A percentile compares a stretch with the other conserved stretches of the same genome.
These are phyloP conservation scores for Drosophila austrosaltans DNA, from an alignment of 2,888 invertebrate species.

Conservation along the genomic window DNA sequence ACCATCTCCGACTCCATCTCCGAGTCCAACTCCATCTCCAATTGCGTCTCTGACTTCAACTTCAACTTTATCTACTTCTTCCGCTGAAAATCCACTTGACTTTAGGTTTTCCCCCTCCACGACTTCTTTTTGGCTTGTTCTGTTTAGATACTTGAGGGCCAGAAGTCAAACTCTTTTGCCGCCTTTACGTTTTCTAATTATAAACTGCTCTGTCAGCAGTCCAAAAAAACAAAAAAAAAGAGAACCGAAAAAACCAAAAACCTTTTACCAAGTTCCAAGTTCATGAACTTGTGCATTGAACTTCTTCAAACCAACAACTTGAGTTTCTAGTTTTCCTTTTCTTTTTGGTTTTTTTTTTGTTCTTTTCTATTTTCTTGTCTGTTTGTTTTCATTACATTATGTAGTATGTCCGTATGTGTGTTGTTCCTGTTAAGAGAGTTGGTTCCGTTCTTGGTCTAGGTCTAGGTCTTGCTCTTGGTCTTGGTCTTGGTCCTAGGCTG, in stretches of 20 bases:
- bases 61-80: slow-evolving; percentile 54
- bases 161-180: slow-evolving; percentile 55
- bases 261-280: slow-evolving; percentile 68
- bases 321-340: slow-evolving; percentile 43
- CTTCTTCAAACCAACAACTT: slow-evolving; percentile 68
- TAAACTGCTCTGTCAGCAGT: slow-evolving; percentile 74
- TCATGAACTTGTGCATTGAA: slow-evolving; percentile 80
- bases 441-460: slow-evolving; percentile 16
- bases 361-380: slow-evolving; percentile 30
- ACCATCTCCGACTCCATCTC: slow-evolving; percentile 4
- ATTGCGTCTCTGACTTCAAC: slow-evolving; percentile 17
- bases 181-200: slow-evolving; percentile 68
- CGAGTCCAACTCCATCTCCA: neutral
- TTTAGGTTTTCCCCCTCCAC: slow-evolving; percentile 26
- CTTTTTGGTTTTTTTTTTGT: slow-evolving; percentile 42
- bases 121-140: slow-evolving; percentile 34
- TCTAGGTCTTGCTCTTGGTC: slow-evolving; percentile 32
- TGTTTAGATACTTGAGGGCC: slow-evolving; percentile 56
- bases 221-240: slow-evolving; percentile 35
- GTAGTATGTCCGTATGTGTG: slow-evolving; percentile 14
- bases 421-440: slow-evolving; percentile 10
- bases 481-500: slow-evolving; percentile 33
- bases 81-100: slow-evolving; percentile 74
- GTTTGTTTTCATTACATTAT: slow-evolving; percentile 17
- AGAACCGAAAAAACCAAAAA: slow-evolving; percentile 44